Evolutionary conservation across 2,113 vertebrate genomes (phyloP), one percentile per base, ranked within the genome.

Genomic region (Anthoscopus minutus): DNA sequence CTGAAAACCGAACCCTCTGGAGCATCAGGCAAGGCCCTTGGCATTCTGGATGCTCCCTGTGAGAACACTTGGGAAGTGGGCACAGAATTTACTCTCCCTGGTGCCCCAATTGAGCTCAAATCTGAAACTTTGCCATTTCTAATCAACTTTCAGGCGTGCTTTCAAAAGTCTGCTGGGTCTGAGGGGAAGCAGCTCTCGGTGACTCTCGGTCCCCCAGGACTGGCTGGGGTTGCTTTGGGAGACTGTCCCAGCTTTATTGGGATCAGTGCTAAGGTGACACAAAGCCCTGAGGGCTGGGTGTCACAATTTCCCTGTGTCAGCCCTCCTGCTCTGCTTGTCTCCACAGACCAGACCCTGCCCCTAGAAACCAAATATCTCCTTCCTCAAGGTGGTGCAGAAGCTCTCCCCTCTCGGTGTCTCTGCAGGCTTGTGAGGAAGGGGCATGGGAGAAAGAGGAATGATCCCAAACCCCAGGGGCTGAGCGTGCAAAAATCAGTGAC

Each of bases 341-440:
- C 87, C 76, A 37, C n/a, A 47, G 16, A 33, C 40, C 70, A 69
- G 58, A 47, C 31, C 38, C 58, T 50, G 67, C 28, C 27, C 21
- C 33, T 40, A 12, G 2, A 48, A 89, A 58, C 37, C 70, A 40
- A 74, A 54, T 2, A 45, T 48, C 45, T 94, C 48, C 84, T 89
- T 88, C 89, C 84, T 91, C 53, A 27, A 45, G 93, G 61, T 79
- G 89, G 48, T 84, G 81, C 92, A 94, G 80, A 79, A 74, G 65
- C 81, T 94, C 69, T 93, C 77, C 28, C 25, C 22, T 67, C 57
- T 8, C 64, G 37, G 33, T 18, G 15, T 28, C 54, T 37, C 80
- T 71, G 27, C 33, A 23, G 35, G 21, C 37, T 4, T 18, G 40
- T 27, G 48, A 57, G 66, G 64, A 60, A 35, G 53, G 37, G 40